These are phyloP conservation scores for Trachelipus rathkii DNA, from an alignment of 1,140 invertebrate species.

Conservation along the genomic window DNA sequence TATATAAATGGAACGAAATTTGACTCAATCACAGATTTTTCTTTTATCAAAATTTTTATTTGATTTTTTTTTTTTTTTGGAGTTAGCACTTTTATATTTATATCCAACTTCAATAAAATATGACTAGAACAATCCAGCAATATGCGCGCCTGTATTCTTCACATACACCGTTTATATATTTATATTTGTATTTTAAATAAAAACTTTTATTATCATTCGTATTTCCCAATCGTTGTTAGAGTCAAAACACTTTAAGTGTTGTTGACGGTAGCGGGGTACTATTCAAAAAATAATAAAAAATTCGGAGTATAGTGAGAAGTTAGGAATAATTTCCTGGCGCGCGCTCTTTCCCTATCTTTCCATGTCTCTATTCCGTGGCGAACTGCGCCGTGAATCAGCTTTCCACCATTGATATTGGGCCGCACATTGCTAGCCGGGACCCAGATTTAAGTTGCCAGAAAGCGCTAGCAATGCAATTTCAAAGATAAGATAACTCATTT, in stretches of 20 bases:
- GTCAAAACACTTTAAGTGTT: slow-evolving; percentile 23
- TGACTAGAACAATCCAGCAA: not conserved
- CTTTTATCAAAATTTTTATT: not conserved
- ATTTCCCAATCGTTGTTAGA: too few species aligned
- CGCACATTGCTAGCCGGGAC: not conserved
- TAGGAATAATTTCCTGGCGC: slow-evolving; percentile 32
- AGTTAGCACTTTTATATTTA: not conserved
- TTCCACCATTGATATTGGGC: slow-evolving; percentile 26
- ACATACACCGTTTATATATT: slow-evolving; percentile 25
- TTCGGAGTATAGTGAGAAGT: slow-evolving; percentile 37
- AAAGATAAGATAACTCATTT: not conserved
- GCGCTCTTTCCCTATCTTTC: slow-evolving; percentile 38
- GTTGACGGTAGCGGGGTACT: slow-evolving; percentile 31
- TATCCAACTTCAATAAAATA: not conserved
- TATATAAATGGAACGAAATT: not conserved
- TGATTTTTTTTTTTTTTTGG: not conserved
- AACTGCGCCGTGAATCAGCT: slow-evolving; percentile 30
- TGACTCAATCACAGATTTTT: not conserved
- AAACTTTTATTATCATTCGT: too few species aligned
- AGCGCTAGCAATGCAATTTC: slow-evolving; percentile 11
- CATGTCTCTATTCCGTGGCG: slow-evolving; percentile 43
- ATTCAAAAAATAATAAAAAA: slow-evolving; percentile 19
- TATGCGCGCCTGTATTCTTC: not conserved
- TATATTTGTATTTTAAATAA: too few species aligned
- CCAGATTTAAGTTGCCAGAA: slow-evolving; percentile 19